Evolutionary conservation across 2,888 invertebrate species (phyloP).

Genomic region (Agonopterix alstromeriana): DNA sequence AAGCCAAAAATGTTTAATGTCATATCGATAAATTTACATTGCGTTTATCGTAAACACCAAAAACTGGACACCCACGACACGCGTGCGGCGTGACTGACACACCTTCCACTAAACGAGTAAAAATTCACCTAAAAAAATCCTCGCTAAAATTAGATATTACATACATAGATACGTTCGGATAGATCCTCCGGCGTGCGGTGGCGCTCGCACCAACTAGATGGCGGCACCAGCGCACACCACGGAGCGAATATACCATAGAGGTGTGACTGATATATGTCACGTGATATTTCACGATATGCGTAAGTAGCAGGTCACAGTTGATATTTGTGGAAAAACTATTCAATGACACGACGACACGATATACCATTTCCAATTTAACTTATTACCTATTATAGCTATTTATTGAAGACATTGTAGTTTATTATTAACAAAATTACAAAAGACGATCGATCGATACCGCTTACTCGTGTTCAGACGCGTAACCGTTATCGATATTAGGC

Average conservation of each 20-base stretch:
- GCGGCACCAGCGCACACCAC: slow-evolving; percentile 5
- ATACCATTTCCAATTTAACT: slow-evolving; percentile 1
- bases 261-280: slow-evolving; percentile 7
- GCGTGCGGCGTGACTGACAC: slow-evolving; percentile 75
- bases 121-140: slow-evolving; percentile 68
- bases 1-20: slow-evolving; percentile 77
- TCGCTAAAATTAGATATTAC: slow-evolving; percentile 60
- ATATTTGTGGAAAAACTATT: slow-evolving; percentile 8
- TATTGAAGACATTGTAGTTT: slow-evolving; percentile 6
- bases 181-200: slow-evolving; percentile 31
- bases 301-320: slow-evolving; percentile 11
- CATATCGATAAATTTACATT: slow-evolving; percentile 73
- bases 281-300: slow-evolving; percentile 10
- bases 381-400: slow-evolving; percentile 8
- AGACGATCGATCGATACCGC: slow-evolving; percentile 3
- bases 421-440: slow-evolving; percentile 11
- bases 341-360: slow-evolving; percentile 2
- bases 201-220: slow-evolving; percentile 5
- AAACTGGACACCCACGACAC: slow-evolving; percentile 58
- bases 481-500: slow-evolving; percentile 8
- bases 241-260: slow-evolving; percentile 3
- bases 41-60: slow-evolving; percentile 68
- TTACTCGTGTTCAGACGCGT: slow-evolving; percentile 3
- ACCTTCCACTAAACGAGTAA: slow-evolving; percentile 63
- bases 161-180: slow-evolving; percentile 52